Conservation (phyloP, 1,140 invertebrate species). For the Euglossa dilemma region DNA sequence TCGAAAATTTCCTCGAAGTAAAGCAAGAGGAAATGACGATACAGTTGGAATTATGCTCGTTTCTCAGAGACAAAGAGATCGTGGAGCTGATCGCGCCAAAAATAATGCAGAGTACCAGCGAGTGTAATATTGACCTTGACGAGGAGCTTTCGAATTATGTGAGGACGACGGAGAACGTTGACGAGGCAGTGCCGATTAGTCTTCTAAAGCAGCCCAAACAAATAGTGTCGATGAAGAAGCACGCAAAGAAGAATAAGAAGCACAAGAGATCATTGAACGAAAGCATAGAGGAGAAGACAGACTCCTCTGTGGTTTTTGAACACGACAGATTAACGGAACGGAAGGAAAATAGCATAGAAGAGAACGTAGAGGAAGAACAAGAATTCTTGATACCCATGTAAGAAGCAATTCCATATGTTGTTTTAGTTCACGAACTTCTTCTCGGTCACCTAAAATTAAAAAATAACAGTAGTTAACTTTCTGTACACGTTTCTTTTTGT, state of each 20-base stretch:
- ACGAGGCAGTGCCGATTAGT: conserved; percentile 20
- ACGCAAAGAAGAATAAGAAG: not conserved
- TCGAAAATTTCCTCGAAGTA: too few species aligned
- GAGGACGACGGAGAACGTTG: conserved; percentile 31
- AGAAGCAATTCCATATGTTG: not conserved
- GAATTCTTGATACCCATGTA: not conserved
- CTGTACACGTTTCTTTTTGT: too few species aligned
- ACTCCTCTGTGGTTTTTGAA: not conserved
- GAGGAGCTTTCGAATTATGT: conserved; percentile 55
- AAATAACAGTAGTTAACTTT: not conserved
- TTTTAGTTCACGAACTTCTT: not conserved
- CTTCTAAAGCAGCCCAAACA: conserved; percentile 31
- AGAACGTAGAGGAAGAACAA: not conserved
- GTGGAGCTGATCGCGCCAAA: conserved; percentile 46
- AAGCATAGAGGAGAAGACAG: not conserved
- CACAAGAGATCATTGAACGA: conserved; percentile 7
- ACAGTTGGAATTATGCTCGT: not conserved
- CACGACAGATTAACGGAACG: not conserved
- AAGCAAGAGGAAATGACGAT: not conserved
- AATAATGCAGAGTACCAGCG: conserved; percentile 28
- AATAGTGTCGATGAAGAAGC: not conserved
- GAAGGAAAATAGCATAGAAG: not conserved
- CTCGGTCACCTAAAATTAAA: not conserved
- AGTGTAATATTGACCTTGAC: conserved; percentile 46
- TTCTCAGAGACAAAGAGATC: conserved; percentile 18